Evolutionary conservation across 2,113 vertebrate species (phyloP), one percentile per base, ranked within the genome.

Genomic region (Pollimyrus isidori): DNA sequence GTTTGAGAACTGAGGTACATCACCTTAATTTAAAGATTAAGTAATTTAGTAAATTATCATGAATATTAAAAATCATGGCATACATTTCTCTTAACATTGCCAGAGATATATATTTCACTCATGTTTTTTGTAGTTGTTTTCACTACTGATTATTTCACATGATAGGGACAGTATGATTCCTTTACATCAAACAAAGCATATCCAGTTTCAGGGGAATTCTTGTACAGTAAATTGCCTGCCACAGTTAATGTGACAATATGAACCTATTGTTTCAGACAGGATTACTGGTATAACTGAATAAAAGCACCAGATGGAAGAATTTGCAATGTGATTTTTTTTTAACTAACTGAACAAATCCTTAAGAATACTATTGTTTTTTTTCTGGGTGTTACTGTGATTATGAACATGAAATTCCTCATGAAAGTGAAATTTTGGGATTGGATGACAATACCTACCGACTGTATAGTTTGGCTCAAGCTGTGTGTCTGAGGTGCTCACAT

Each of bases 171-270:
- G 39, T 1, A 42, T 39, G 26, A 42, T 17, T 82, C 42, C 6
- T 45, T 82, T 65, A 65, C 30, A 19, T 45, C 42, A 82, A 42
- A 82, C 35, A 88, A 46, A 69, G 10, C 21, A 23, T 39, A 42
- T 65, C 10, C 3, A 62, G 21, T 69, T 88, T 62, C 56, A n/a
- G 3, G 15, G 23, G n/a, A 82, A 45, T 42, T 82, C 6, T 21
- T 45, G 21, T 65, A 35, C 35, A 35, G 35, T 35, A 65, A 82
- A 45, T 82, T 1, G 0, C 1, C 42, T 45, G 19, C 30, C 19
- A 45, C 87, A 88, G 35, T 88, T 58, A 62, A 53, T 52, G 86
- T 88, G 87, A 88, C 15, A 69, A 88, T 7, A 48, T 46, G 21
- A n/a, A 69, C 21, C 45, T 23, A 69, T 46, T 62, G 23, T 83